Conservation (phyloP, 1,140 invertebrate genomes). For the Probaryconus sp. region DNA sequence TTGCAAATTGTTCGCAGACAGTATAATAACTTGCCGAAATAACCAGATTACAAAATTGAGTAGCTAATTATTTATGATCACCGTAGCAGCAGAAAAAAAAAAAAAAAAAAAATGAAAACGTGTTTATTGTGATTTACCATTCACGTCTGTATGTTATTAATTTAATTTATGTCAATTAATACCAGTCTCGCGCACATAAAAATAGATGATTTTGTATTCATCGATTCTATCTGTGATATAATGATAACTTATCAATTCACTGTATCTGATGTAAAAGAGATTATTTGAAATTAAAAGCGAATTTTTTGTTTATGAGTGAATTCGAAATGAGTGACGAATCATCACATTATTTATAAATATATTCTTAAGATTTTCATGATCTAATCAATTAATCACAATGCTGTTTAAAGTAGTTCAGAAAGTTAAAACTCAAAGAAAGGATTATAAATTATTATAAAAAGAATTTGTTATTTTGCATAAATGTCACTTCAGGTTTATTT, state of each 20-base stretch:
- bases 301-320: no score
- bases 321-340: no score
- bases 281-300: no score
- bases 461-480: no score
- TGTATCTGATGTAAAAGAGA: neutral
- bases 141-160: slow-evolving; percentile 7
- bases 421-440: no score
- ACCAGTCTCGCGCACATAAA: slow-evolving; percentile 1
- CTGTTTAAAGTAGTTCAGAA: no score
- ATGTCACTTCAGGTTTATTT: no score
- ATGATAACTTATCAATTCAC: slow-evolving; percentile 3
- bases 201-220: slow-evolving; percentile 18
- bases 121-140: slow-evolving; percentile 30
- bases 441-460: no score
- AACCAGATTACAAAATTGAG: slow-evolving; percentile 12
- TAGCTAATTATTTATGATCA: slow-evolving; percentile 25
- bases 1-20: slow-evolving; percentile 15
- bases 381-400: no score
- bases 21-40: slow-evolving; percentile 18
- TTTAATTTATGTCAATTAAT: slow-evolving; percentile 27
- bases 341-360: no score
- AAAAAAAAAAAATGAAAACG: slow-evolving; percentile 19
- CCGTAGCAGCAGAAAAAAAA: neutral
- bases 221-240: slow-evolving; percentile 1
- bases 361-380: no score